phyloP scores from a whole-genome alignment of 2,888 invertebrate genomes.

The Disparrhopalites patrizii region DNA sequence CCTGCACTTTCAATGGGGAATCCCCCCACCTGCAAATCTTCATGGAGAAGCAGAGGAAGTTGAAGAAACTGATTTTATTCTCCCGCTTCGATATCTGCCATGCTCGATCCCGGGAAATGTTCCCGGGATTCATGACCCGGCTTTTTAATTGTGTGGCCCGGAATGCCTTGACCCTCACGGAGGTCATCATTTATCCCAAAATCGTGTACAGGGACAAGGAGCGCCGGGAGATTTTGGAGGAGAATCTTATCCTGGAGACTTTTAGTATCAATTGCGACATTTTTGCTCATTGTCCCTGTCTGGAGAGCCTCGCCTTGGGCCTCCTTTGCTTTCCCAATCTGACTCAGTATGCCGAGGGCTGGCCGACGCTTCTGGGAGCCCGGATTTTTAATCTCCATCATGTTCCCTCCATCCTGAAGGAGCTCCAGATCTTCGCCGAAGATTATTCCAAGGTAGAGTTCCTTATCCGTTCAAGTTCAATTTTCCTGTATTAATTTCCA shows the following conservation, averaged over 20 bases:
- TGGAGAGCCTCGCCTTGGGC: background rate
- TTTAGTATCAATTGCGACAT: constrained; percentile 8
- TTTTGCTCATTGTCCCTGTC: background rate
- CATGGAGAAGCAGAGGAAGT: background rate
- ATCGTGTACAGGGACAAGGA: background rate
- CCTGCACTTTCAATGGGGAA: background rate
- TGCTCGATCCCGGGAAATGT: background rate
- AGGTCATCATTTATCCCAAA: constrained; percentile 12
- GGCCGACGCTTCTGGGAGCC: background rate
- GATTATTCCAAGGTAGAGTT: too few relatives aligned
- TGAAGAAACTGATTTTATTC: constrained; percentile 9
- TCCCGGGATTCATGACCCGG: background rate
- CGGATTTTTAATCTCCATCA: background rate
- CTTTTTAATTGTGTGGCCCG: background rate
- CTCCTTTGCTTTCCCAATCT: background rate
- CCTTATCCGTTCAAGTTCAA: too few relatives aligned
- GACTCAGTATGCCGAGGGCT: background rate
- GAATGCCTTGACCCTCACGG: background rate
- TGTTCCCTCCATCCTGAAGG: background rate
- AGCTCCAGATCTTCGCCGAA: background rate
- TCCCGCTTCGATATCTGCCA: background rate
- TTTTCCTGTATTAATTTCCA: too few relatives aligned
- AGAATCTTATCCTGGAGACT: constrained; percentile 9
- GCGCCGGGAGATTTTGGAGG: background rate
- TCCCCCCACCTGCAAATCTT: background rate